Conservation (phyloP, 1,140 invertebrate genomes). For the Campoletis sonorensis region DNA sequence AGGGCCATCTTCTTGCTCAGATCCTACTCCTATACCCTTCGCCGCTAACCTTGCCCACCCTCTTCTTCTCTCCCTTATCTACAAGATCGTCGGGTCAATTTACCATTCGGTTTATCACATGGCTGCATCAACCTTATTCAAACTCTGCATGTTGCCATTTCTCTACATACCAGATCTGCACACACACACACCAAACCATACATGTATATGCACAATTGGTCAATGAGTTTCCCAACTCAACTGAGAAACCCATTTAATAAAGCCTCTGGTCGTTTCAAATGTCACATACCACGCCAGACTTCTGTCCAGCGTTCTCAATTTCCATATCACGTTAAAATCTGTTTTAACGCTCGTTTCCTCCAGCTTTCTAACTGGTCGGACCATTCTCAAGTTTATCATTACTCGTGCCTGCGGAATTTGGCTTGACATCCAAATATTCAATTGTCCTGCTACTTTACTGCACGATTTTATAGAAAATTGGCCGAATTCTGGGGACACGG, state of each 20-base stretch:
- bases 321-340: slow-evolving; percentile 31
- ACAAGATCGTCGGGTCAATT: slow-evolving; percentile 4
- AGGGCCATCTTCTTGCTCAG: slow-evolving; percentile 23
- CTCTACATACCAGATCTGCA: neutral
- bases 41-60: neutral
- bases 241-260: slow-evolving; percentile 26
- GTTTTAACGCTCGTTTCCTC: neutral
- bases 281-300: neutral
- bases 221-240: slow-evolving; percentile 34
- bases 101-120: slow-evolving; percentile 33
- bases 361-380: neutral
- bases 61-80: neutral
- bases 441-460: neutral
- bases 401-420: neutral
- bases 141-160: neutral
- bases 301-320: slow-evolving; percentile 23
- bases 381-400: slow-evolving; percentile 11
- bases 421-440: neutral
- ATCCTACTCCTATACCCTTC: neutral
- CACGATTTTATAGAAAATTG: neutral
- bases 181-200: neutral
- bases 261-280: slow-evolving; percentile 3
- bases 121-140: slow-evolving; percentile 25
- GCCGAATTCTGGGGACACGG: neutral
- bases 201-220: neutral